phyloP scores from a whole-genome alignment of 2,888 invertebrate genomes.

The Agelastica alni region DNA sequence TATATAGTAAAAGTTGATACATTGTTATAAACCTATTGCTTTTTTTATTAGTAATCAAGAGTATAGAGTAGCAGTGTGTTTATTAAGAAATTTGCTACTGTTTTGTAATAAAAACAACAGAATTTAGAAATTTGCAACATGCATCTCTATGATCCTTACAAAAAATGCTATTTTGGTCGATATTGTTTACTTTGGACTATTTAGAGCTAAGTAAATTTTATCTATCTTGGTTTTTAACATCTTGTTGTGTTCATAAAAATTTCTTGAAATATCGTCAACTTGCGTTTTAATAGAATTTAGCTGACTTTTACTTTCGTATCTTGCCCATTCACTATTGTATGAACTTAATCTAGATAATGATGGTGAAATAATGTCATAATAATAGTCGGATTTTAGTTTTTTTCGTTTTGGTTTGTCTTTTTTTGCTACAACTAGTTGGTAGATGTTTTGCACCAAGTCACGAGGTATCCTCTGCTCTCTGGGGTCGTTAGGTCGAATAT shows the following conservation, averaged over 20 bases:
- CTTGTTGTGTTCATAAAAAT: slow-evolving; percentile 42
- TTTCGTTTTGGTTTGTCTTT: slow-evolving; percentile 64
- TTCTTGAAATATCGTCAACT: slow-evolving; percentile 43
- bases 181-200: slow-evolving; percentile 23
- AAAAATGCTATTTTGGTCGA: too few species aligned
- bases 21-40: too few species aligned
- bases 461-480: slow-evolving; percentile 78
- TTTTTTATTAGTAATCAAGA: too few species aligned
- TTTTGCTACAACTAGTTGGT: slow-evolving; percentile 73
- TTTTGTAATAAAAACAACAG: too few species aligned
- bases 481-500: slow-evolving; percentile 82
- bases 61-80: too few species aligned
- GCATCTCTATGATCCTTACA: too few species aligned
- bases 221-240: slow-evolving; percentile 44
- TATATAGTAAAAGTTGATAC: too few species aligned
- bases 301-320: slow-evolving; percentile 24
- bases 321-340: slow-evolving; percentile 29
- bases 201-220: slow-evolving; percentile 29
- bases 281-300: slow-evolving; percentile 32
- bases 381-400: slow-evolving; percentile 25
- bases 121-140: too few species aligned
- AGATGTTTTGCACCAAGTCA: slow-evolving; percentile 73
- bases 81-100: too few species aligned
- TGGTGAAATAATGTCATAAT: slow-evolving; percentile 34
- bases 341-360: slow-evolving; percentile 43